Evolutionary conservation across 2,113 vertebrate species (phyloP).

Genomic region (Polyodon spathula): DNA sequence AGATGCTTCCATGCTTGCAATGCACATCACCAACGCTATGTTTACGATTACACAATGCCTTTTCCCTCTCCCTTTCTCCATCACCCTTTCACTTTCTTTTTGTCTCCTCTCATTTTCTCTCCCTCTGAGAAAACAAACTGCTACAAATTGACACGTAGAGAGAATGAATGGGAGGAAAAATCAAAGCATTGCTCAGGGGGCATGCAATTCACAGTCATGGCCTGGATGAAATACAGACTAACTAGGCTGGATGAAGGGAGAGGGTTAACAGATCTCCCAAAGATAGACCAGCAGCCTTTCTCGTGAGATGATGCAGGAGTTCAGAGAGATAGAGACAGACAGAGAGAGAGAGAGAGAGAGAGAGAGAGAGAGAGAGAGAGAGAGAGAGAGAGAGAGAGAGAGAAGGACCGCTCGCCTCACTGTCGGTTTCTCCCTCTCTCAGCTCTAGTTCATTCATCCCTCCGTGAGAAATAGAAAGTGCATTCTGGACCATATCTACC

Average conservation of each 20-base stretch:
- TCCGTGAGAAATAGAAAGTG: too few species aligned
- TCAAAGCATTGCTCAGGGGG: background rate
- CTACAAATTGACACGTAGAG: background rate
- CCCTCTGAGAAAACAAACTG: background rate
- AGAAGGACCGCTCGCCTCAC: constrained; percentile 13
- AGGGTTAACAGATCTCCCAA: constrained; percentile 3
- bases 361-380: background rate
- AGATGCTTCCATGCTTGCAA: too few species aligned
- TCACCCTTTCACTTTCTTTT: background rate
- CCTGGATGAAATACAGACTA: background rate
- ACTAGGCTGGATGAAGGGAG: background rate
- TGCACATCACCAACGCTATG: too few species aligned
- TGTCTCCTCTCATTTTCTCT: background rate
- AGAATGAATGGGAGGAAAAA: background rate
- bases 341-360: constrained; percentile 16
- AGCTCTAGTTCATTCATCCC: too few species aligned
- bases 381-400: background rate
- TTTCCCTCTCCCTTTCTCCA: too few species aligned
- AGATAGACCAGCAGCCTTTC: background rate
- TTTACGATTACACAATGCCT: too few species aligned
- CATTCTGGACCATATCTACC: constrained; percentile 4
- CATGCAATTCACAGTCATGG: background rate
- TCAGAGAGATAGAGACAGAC: background rate
- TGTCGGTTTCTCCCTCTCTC: too few species aligned
- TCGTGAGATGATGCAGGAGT: constrained; percentile 3